phyloP scores from a whole-genome alignment of 2,113 vertebrate species.

The Notothenia coriiceps region DNA sequence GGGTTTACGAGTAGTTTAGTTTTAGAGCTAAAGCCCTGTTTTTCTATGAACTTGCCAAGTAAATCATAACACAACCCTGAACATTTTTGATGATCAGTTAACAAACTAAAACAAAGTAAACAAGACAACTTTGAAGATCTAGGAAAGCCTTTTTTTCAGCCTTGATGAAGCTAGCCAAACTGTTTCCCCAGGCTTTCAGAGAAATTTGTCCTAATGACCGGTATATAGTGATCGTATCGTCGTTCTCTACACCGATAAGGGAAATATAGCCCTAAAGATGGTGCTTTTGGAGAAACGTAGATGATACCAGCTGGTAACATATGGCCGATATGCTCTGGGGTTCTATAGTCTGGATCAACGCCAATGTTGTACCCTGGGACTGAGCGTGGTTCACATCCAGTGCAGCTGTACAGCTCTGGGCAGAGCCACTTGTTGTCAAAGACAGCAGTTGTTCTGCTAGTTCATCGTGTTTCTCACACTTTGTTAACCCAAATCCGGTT shows the following conservation, averaged over 20 bases:
- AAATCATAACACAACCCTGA: background rate
- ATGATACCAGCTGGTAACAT: conserved; percentile 49
- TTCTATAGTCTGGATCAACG: conserved; percentile 43
- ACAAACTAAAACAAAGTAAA: background rate
- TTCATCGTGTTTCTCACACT: no score
- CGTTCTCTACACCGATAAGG: conserved; percentile 13
- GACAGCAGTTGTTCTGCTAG: conserved; percentile 22
- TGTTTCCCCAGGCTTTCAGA: background rate
- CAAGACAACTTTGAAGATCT: background rate
- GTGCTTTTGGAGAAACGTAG: conserved; percentile 32
- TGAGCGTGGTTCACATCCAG: conserved; percentile 50
- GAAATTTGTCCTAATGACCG: conserved; percentile 24
- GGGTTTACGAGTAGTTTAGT: background rate
- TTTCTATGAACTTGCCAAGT: background rate
- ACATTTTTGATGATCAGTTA: background rate
- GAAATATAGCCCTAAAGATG: conserved; percentile 11
- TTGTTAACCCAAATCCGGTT: background rate
- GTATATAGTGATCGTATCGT: conserved; percentile 28
- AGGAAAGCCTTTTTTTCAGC: background rate
- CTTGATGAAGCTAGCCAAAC: background rate
- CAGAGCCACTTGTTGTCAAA: conserved; percentile 34
- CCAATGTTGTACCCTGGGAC: conserved; percentile 60
- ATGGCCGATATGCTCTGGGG: conserved; percentile 45
- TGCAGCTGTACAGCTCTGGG: conserved; percentile 45
- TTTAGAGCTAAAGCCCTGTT: no score